These are phyloP conservation scores for Athalia rosae DNA, from an alignment of 2,888 invertebrate species.

Conservation along the genomic window DNA sequence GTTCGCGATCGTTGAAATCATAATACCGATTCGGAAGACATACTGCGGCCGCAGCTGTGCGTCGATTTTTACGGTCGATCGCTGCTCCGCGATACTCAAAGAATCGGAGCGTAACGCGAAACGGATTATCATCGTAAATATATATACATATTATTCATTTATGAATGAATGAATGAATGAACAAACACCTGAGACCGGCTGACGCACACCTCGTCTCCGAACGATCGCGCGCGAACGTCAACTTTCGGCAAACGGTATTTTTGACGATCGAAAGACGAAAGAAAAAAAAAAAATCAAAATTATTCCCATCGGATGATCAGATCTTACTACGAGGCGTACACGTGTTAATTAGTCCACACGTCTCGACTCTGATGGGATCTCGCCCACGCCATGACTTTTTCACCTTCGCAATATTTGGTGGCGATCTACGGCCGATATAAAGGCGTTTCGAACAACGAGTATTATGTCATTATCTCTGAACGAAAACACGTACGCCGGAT, in stretches of 20 bases:
- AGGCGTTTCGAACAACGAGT: neutral
- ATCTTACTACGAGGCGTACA: neutral
- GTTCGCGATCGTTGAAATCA: too few species aligned
- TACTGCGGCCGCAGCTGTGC: conserved; percentile 10
- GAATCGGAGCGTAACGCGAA: conserved; percentile 36
- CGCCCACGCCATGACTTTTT: conserved; percentile 34
- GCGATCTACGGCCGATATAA: neutral
- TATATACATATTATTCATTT: conserved; percentile 13
- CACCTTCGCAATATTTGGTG: conserved; percentile 6
- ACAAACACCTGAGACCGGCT: neutral
- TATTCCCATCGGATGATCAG: too few species aligned
- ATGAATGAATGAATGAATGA: conserved; percentile 11
- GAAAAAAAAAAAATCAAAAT: neutral
- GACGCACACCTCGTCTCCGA: neutral
- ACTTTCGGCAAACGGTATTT: neutral
- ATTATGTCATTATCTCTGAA: conserved; percentile 30
- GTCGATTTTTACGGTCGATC: conserved; percentile 19
- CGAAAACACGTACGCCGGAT: neutral
- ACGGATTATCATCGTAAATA: conserved; percentile 13
- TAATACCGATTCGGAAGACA: neutral
- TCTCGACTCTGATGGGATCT: neutral
- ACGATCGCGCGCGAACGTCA: neutral
- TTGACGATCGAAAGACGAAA: neutral
- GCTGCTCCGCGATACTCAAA: neutral
- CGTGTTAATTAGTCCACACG: neutral